These are phyloP conservation scores for Nasonia giraulti DNA, from an alignment of 1,140 invertebrate species.

Conservation along the genomic window DNA sequence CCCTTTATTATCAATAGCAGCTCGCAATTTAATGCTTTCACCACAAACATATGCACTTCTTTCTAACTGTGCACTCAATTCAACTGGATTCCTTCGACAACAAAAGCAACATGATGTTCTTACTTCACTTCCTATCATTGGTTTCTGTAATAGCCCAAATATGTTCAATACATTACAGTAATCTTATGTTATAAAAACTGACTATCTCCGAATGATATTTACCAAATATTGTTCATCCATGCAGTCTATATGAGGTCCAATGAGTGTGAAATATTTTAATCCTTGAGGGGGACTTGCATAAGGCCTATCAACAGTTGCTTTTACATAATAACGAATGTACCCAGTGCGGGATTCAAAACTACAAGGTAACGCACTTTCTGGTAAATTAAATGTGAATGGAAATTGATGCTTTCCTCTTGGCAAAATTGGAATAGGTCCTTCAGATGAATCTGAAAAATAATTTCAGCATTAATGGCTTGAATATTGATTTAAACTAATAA, in stretches of 20 bases:
- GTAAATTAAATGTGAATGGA: slow-evolving; percentile 85
- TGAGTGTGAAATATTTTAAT: slow-evolving; percentile 90
- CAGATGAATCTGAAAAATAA: slow-evolving; percentile 76
- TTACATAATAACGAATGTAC: slow-evolving; percentile 86
- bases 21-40: slow-evolving; percentile 84
- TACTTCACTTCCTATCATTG: slow-evolving; percentile 82
- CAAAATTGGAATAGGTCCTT: slow-evolving; percentile 83
- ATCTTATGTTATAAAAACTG: too few relatives aligned
- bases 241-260: slow-evolving; percentile 90
- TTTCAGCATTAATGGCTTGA: background rate
- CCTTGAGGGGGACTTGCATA: slow-evolving; percentile 90
- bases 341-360: slow-evolving; percentile 88
- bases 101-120: slow-evolving; percentile 84
- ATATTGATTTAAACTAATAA: background rate
- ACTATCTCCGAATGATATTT: slow-evolving; percentile 53
- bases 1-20: slow-evolving; percentile 87
- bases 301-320: slow-evolving; percentile 87
- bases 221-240: slow-evolving; percentile 91
- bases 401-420: slow-evolving; percentile 85
- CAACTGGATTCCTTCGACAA: slow-evolving; percentile 83
- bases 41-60: slow-evolving; percentile 88
- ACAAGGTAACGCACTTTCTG: slow-evolving; percentile 85
- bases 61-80: slow-evolving; percentile 82
- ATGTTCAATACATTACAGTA: background rate
- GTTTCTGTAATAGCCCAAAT: slow-evolving; percentile 76